phyloP scores from a whole-genome alignment of 2,113 vertebrate species.

The Thymallus thymallus region DNA sequence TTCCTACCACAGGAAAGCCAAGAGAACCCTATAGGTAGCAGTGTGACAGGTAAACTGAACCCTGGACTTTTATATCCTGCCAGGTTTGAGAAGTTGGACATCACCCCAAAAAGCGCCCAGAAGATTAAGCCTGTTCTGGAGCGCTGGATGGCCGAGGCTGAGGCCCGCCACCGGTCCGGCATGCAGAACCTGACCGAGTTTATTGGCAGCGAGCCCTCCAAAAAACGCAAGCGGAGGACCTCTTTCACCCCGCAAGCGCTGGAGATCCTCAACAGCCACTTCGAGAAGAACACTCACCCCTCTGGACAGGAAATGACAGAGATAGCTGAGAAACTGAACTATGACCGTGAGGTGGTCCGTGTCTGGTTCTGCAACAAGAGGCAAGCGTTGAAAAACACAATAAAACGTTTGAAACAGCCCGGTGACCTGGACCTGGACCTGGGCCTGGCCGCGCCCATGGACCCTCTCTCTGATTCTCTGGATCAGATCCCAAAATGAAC shows the following conservation, averaged over 20 bases:
- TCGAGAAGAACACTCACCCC: slow-evolving; percentile 99
- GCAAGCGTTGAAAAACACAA: slow-evolving; percentile 99
- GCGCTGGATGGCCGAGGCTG: slow-evolving; percentile 99
- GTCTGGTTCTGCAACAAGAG: slow-evolving; percentile 99
- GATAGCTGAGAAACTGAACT: slow-evolving; percentile 99
- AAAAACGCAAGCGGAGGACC: slow-evolving; percentile 99
- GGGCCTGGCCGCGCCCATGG: slow-evolving; percentile 78
- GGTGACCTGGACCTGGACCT: slow-evolving; percentile 68
- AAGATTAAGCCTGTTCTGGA: slow-evolving; percentile 99
- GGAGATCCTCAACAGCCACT: slow-evolving; percentile 99
- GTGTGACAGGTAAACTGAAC: slow-evolving; percentile 99
- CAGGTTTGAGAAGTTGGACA: slow-evolving; percentile 99
- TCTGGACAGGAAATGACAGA: slow-evolving; percentile 99
- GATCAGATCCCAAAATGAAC: slow-evolving; percentile 87
- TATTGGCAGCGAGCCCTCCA: slow-evolving; percentile 98
- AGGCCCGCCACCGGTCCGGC: slow-evolving; percentile 99
- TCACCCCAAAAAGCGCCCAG: slow-evolving; percentile 99
- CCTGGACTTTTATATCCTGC: slow-evolving; percentile 99
- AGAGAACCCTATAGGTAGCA: slow-evolving; percentile 99
- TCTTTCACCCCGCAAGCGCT: slow-evolving; percentile 99
- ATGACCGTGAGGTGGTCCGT: slow-evolving; percentile 98
- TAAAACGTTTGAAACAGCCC: slow-evolving; percentile 97
- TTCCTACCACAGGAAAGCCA: slow-evolving; percentile 99
- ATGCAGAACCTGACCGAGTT: slow-evolving; percentile 99
- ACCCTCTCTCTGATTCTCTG: slow-evolving; percentile 89